Evolutionary conservation across 2,888 invertebrate species (phyloP).

Genomic region (Yponomeuta evonymella): DNA sequence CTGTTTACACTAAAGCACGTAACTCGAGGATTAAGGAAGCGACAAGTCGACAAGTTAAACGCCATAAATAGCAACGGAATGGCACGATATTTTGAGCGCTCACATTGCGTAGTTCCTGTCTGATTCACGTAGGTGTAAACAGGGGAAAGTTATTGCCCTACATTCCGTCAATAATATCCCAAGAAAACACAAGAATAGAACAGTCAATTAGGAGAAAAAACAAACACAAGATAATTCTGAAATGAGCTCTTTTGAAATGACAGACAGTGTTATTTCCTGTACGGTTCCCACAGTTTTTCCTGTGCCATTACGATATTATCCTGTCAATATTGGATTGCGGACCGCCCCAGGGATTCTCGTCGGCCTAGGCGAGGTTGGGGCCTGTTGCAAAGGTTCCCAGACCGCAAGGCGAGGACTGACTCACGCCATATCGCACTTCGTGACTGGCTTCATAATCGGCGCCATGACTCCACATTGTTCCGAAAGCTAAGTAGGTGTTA

Average conservation of each 20-base stretch:
- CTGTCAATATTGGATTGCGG: constrained; percentile 12
- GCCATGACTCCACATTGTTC: constrained; percentile 12
- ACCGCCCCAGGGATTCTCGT: neutral
- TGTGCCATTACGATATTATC: constrained; percentile 7
- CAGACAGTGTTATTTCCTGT: neutral
- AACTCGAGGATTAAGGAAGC: neutral
- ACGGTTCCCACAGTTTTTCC: constrained; percentile 7
- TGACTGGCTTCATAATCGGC: constrained; percentile 13
- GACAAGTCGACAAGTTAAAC: neutral
- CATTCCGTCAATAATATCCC: neutral
- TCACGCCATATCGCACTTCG: constrained; percentile 17
- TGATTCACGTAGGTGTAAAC: neutral
- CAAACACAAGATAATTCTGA: neutral
- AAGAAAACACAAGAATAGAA: neutral
- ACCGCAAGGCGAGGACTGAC: constrained; percentile 17
- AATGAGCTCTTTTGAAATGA: neutral
- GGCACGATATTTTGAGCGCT: neutral
- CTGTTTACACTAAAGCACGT: neutral
- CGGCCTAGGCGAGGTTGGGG: neutral
- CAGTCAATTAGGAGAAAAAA: neutral
- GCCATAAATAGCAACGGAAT: neutral
- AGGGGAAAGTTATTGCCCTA: neutral
- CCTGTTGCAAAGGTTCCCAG: constrained; percentile 18
- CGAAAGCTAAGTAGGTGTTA: constrained; percentile 11
- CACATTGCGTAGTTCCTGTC: constrained; percentile 1